Base-by-base conservation (phyloP, 30 jellyfish, hydroid and myxozoan genomes). In the Nemopilema nomurai region DNA sequence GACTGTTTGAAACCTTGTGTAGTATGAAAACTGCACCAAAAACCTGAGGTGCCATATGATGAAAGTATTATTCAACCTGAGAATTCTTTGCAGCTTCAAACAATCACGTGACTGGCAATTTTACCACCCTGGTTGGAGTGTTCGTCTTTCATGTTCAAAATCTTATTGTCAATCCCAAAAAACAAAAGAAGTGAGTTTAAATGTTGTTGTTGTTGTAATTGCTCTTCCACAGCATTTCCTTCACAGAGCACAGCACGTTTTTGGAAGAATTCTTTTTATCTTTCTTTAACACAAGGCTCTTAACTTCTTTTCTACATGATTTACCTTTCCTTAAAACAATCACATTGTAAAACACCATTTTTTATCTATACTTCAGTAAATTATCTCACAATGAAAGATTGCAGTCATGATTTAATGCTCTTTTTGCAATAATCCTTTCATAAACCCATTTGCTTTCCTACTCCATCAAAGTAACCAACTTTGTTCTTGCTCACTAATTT, bases 51-150 rank as follows among this genome's bases (percentile, higher is more conserved):
- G n/a, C n/a, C n/a, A n/a, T n/a, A n/a, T n/a, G n/a, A n/a, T n/a
- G n/a, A n/a, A n/a, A n/a, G n/a, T n/a, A n/a, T n/a, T n/a, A n/a
- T n/a, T n/a, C n/a, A n/a, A n/a, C n/a, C 4, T 19, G 29, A 4
- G 3, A 9, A 73, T 69, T 18, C 4, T 72, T 84, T 74, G 21
- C 66, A 91, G 97, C 82, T 8, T 25, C 86, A 18, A 80, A 86
- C 74, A 91, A 81, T 62, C 87, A 82, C 21, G 87, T 80, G 49
- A 82, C 95, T 70, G 97, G 96, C 18, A 91, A 91, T 75, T 91
- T 91, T 71, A 82, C 96, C 63, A 85, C 96, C 17, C 68, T 91
- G 62, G 97, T 79, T 66, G 84, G 90, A 18, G 85, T 91, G n/a
- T 78, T 79, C 49, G 85, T 85, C 51, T 84, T 74, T 64, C 88